Evolutionary conservation across 1,140 invertebrate genomes (phyloP).

Genomic region (Sinonovacula constricta): DNA sequence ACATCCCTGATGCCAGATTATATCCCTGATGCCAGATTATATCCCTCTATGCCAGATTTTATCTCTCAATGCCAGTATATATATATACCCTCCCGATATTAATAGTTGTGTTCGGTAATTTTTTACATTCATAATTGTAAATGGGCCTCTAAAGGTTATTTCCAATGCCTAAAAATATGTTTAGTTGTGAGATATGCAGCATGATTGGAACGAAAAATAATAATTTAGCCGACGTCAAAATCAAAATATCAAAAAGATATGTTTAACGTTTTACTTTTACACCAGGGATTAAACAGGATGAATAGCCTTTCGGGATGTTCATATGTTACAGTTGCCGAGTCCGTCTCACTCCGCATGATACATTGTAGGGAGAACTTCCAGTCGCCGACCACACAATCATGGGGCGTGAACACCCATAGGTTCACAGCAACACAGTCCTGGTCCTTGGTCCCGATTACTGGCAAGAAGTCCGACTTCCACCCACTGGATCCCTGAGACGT

Average conservation of each 20-base stretch:
- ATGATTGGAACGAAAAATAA: too few relatives aligned
- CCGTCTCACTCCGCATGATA: slow-evolving; percentile 23
- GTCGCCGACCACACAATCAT: slow-evolving; percentile 42
- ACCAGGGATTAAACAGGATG: slow-evolving; percentile 51
- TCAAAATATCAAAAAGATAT: background rate
- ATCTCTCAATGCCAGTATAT: too few relatives aligned
- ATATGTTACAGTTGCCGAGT: slow-evolving; percentile 32
- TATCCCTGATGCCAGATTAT: too few relatives aligned
- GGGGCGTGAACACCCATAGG: slow-evolving; percentile 38
- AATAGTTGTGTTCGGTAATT: too few relatives aligned
- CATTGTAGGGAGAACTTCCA: slow-evolving; percentile 47
- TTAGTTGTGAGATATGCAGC: too few relatives aligned
- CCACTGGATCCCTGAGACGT: slow-evolving; percentile 48
- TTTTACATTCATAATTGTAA: too few relatives aligned
- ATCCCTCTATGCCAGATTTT: too few relatives aligned
- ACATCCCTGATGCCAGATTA: too few relatives aligned
- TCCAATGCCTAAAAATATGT: too few relatives aligned
- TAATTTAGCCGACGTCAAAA: background rate
- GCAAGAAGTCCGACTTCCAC: slow-evolving; percentile 50
- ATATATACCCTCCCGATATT: too few relatives aligned
- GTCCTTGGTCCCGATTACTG: slow-evolving; percentile 38
- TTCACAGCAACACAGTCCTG: slow-evolving; percentile 31
- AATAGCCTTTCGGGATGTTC: slow-evolving; percentile 45
- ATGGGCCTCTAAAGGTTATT: too few relatives aligned
- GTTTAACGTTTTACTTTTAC: slow-evolving; percentile 26